Evolutionary conservation across 2,888 invertebrate species (phyloP), one percentile per base, ranked within the genome.

Genomic region (Gasteruption jaculator): DNA sequence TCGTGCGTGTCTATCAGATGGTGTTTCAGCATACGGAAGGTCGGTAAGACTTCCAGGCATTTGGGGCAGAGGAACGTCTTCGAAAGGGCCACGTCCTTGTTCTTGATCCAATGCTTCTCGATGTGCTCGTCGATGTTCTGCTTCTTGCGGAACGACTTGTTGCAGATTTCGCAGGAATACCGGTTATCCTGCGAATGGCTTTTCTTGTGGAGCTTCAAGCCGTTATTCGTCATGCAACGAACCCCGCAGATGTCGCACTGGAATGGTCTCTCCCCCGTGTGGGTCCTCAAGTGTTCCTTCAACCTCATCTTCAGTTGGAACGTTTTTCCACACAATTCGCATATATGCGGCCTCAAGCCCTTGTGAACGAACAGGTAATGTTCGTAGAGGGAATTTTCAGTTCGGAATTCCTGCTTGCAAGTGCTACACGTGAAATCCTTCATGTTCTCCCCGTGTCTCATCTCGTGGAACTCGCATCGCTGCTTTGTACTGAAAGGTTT

Each of bases 351-450:
- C 10, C 57, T 51, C 3, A 49, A 53, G 5, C 56, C 56, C 35
- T 54, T 58, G 32, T 58, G 57, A 31, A 57, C 54, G n/a, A 58
- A 57, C 4, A 58, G 35, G 26, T 58, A 58, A 41, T 58, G 60
- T 16, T 60, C 58, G 11, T 54, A 58, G 8, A 58, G 41, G 1
- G 58, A 50, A 24, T 60, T 52, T 19, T 58, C 58, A 2, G 54
- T 52, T 5, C 49, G 48, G 20, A 58, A 58, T 6, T 56, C 53
- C 19, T 58, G 51, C 1, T 53, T 50, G n/a, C 58, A 58, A 7
- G 50, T 52, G 25, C 50, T 49, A 27, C 58, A 58, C 27, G 51
- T 18, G 11, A 53, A 56, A 41, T 58, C 52, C 10, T 54, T 43
- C 49, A 55, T 53, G 30, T 60, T 52, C 20, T 56, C 60, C 5